These are phyloP conservation scores for Drosophila baimaii DNA, from an alignment of 1,140 invertebrate genomes.

Conservation along the genomic window DNA sequence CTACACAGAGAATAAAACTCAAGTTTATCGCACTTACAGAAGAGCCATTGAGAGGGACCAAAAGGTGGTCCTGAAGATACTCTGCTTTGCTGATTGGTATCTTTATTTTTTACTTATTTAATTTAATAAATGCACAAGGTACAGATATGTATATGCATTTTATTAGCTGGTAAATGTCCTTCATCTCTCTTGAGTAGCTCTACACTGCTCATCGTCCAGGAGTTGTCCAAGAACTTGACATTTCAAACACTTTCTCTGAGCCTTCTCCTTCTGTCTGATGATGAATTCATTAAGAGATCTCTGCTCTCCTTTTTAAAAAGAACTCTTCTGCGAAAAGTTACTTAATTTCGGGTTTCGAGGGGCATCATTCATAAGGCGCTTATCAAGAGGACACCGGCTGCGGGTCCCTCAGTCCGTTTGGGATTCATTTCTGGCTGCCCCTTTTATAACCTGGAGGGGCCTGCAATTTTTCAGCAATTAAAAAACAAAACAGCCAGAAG, in stretches of 20 bases:
- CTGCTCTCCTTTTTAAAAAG: background rate
- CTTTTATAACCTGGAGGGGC: constrained; percentile 4
- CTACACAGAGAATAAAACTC: constrained; percentile 42
- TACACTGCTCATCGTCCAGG: background rate
- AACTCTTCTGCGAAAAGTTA: constrained; percentile 9
- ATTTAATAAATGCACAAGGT: background rate
- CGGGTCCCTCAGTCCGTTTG: background rate
- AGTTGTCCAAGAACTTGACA: constrained; percentile 3
- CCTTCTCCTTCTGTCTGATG: constrained; percentile 1
- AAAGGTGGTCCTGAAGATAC: background rate
- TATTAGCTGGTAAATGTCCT: background rate
- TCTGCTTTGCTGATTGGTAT: background rate
- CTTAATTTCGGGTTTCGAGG: constrained; percentile 16
- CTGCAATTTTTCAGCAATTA: constrained; percentile 77
- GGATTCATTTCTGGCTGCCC: constrained; percentile 22
- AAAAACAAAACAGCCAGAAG: constrained; percentile 58
- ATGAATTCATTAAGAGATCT: constrained; percentile 19
- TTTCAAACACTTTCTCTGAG: constrained; percentile 11
- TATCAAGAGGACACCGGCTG: constrained; percentile 13
- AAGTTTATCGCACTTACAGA: constrained; percentile 21
- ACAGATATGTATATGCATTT: background rate
- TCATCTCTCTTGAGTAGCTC: constrained; percentile 1
- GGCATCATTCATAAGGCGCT: constrained; percentile 8
- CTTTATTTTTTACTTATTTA: background rate
- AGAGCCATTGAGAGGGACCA: constrained; percentile 2